Percentiles rank a stretch among this genome's conserved stretches.
These are phyloP conservation scores for Drosophila siamana DNA, from an alignment of 2,888 invertebrate species.

Conservation along the genomic window DNA sequence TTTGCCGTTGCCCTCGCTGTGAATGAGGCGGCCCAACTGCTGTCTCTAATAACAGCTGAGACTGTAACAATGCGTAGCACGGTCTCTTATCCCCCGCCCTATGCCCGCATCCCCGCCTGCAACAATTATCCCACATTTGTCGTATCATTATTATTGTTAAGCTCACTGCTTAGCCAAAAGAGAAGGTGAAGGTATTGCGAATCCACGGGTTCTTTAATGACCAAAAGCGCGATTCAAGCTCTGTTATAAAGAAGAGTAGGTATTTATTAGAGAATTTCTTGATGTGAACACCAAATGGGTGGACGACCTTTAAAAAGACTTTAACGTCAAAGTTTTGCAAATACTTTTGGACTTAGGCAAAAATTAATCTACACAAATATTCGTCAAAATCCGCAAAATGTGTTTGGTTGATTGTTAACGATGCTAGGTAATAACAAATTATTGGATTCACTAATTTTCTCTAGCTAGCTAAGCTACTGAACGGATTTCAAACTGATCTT, in stretches of 20 bases:
- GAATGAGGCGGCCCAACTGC: slow-evolving; percentile 12
- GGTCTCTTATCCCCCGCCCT: slow-evolving; percentile 12
- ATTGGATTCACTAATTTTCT: no score
- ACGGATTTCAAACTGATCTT: neutral
- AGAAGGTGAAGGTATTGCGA: slow-evolving; percentile 1
- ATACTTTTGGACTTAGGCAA: no score
- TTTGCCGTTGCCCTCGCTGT: slow-evolving; percentile 2
- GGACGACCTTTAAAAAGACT: no score
- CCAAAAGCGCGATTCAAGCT: no score
- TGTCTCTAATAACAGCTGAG: slow-evolving; percentile 27
- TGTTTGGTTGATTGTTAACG: no score
- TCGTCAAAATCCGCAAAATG: no score
- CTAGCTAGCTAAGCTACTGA: no score
- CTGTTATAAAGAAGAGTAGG: no score
- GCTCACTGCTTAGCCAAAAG: neutral
- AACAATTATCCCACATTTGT: slow-evolving; percentile 12
- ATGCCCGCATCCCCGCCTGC: neutral
- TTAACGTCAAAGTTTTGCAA: no score
- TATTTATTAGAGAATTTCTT: neutral
- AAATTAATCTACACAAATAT: no score
- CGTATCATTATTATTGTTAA: neutral
- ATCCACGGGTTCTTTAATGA: neutral
- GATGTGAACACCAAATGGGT: no score
- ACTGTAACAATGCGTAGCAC: slow-evolving; percentile 20
- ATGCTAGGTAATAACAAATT: no score